Base-by-base conservation (phyloP, 2,888 invertebrate species). In the Cryptocheilus praepositus region DNA sequence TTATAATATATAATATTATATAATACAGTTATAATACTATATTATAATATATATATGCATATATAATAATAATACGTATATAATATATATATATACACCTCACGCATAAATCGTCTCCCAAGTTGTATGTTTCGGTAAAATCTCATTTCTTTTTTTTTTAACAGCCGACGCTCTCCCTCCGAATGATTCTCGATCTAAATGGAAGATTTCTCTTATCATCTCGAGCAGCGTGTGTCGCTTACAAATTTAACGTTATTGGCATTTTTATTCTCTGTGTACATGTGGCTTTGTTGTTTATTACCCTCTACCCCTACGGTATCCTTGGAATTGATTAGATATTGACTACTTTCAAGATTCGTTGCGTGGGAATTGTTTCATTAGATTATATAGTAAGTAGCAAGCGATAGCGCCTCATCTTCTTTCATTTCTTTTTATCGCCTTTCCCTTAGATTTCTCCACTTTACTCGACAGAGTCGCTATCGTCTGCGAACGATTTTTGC, bases 311-410 rank as follows among this genome's bases (percentile, higher is more conserved):
- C 76, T 76, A 76, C 71, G 72, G 68, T 79, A 79, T 79, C 66
- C 60, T 74, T 67, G 65, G 65, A 79, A 79, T 79, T 79, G 81
- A 81, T 79, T 80, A 79, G 74, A 80, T 83, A 83, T 81, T 82
- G 83, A 82, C 84, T 84, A 84, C 82, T 84, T 83, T 84, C 84
- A 83, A 83, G 78, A 84, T 84, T 84, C 83, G 84, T 84, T 84
- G 83, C 81, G 78, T 78, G 78, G 74, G 66, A 82, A 79, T 79
- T 77, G 67, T 77, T 75, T 63, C 60, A 18, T 49, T 49, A 49
- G 49, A 72, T 73, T 68, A 72, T 43, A 49, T 58, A 46, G 56
- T 62, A 59, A 61, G 44, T 57, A 54, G 53, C 63, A 63, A 59
- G 45, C 53, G 68, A 71, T 61, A 68, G 54, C 61, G 54, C 21